These are phyloP conservation scores for Seira ritae DNA, from an alignment of 2,888 invertebrate species.

Conservation along the genomic window DNA sequence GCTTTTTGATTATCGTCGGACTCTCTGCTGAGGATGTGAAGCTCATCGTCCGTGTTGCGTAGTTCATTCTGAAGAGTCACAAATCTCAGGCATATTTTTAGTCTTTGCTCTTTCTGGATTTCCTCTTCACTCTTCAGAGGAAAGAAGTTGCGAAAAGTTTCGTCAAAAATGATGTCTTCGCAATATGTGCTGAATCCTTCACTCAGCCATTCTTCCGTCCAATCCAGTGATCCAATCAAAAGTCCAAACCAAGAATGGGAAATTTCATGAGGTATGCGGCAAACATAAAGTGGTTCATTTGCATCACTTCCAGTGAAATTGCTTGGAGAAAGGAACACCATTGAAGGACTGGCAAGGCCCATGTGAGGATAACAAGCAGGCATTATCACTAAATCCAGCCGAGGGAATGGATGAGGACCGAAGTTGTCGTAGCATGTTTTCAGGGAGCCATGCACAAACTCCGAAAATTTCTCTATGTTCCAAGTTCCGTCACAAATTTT, in stretches of 20 bases:
- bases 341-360: slow-evolving; percentile 75
- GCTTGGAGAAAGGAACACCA: slow-evolving; percentile 76
- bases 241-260: slow-evolving; percentile 77
- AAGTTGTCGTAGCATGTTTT: slow-evolving; percentile 73
- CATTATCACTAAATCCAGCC: slow-evolving; percentile 75
- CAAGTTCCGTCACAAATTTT: not conserved
- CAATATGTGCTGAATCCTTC: slow-evolving; percentile 77
- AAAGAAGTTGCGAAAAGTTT: slow-evolving; percentile 71
- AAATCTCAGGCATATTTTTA: slow-evolving; percentile 69
- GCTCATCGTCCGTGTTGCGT: slow-evolving; percentile 75
- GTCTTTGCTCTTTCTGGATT: slow-evolving; percentile 31
- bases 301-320: slow-evolving; percentile 74
- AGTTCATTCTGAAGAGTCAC: slow-evolving; percentile 73
- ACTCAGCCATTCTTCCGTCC: slow-evolving; percentile 77
- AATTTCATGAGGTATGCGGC: slow-evolving; percentile 76
- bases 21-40: slow-evolving; percentile 75
- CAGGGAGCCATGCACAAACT: slow-evolving; percentile 74
- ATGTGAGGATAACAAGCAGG: slow-evolving; percentile 74
- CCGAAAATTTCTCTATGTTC: slow-evolving; percentile 62
- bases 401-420: slow-evolving; percentile 75
- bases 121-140: slow-evolving; percentile 3
- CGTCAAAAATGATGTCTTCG: slow-evolving; percentile 75
- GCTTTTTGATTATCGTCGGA: slow-evolving; percentile 63
- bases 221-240: slow-evolving; percentile 76
- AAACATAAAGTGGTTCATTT: slow-evolving; percentile 69